phyloP scores from a whole-genome alignment of 2,797 vertebrate species.

The Takifugu rubripes region DNA sequence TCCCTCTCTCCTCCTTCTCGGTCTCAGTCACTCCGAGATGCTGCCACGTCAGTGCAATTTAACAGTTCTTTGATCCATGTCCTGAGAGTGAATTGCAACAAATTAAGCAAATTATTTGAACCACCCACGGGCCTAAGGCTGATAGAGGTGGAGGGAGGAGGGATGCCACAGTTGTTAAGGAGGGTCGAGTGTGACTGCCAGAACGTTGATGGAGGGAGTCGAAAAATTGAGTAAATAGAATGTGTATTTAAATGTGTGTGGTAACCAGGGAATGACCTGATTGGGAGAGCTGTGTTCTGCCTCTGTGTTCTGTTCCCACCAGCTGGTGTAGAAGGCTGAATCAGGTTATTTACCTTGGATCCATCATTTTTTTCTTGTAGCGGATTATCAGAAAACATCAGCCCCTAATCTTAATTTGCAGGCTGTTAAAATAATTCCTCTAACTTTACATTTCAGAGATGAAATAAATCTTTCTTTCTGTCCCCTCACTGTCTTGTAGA shows the following conservation, averaged over 20 bases:
- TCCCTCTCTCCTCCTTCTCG: slow-evolving; percentile 25
- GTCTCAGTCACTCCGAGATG: slow-evolving; percentile 57
- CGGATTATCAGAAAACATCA: slow-evolving; percentile 36
- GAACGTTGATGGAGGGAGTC: slow-evolving; percentile 14
- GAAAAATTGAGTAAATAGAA: slow-evolving; percentile 32
- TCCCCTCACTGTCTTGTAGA: background rate
- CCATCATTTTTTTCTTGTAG: slow-evolving; percentile 4
- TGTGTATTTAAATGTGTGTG: slow-evolving; percentile 23
- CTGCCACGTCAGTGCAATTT: slow-evolving; percentile 76
- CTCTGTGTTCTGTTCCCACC: slow-evolving; percentile 28
- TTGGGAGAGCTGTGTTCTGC: slow-evolving; percentile 41
- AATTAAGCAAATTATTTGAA: slow-evolving; percentile 80
- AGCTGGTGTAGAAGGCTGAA: slow-evolving; percentile 9
- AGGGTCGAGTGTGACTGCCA: slow-evolving; percentile 49
- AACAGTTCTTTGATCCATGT: slow-evolving; percentile 79
- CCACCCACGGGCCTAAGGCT: slow-evolving; percentile 69
- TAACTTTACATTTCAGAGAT: background rate
- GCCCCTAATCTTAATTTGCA: slow-evolving; percentile 27
- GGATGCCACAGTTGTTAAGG: slow-evolving; percentile 54
- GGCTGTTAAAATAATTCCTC: slow-evolving; percentile 20
- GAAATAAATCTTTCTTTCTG: background rate
- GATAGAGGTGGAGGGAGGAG: slow-evolving; percentile 45
- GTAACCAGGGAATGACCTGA: slow-evolving; percentile 43
- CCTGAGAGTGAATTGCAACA: slow-evolving; percentile 77
- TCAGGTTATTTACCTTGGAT: slow-evolving; percentile 10